These are phyloP conservation scores for Netelia fuscicornis DNA, from an alignment of 2,888 invertebrate genomes.

Conservation along the genomic window DNA sequence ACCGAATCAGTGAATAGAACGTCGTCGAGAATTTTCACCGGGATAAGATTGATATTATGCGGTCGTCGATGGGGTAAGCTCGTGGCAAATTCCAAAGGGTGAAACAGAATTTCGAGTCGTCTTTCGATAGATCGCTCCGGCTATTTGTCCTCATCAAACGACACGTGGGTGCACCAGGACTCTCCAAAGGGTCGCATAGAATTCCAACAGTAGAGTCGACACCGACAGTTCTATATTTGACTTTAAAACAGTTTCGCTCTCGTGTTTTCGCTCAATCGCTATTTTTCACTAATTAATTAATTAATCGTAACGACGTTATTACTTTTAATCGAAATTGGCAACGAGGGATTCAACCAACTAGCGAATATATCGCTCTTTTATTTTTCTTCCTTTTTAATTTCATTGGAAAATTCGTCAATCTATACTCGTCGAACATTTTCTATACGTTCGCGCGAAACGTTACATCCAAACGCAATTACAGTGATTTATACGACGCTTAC, in stretches of 20 bases:
- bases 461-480: conserved; percentile 54
- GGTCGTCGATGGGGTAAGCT: too few species aligned
- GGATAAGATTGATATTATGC: background rate
- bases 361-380: background rate
- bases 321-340: conserved; percentile 3
- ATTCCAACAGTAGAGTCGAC: background rate
- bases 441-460: conserved; percentile 35
- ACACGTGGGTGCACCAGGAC: background rate
- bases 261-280: background rate
- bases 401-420: conserved; percentile 55
- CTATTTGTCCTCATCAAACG: background rate
- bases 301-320: background rate
- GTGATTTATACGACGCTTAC: conserved; percentile 58
- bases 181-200: background rate
- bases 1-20: background rate
- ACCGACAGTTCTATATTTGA: background rate
- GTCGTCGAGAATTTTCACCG: background rate
- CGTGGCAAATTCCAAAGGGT: background rate
- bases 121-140: background rate
- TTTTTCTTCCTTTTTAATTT: conserved; percentile 18
- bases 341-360: background rate
- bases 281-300: background rate
- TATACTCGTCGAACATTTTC: conserved; percentile 29
- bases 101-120: background rate
- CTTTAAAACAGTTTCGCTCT: background rate